Evolutionary conservation across 2,888 invertebrate species (phyloP).

Genomic region (Pantelozetes paolii): DNA sequence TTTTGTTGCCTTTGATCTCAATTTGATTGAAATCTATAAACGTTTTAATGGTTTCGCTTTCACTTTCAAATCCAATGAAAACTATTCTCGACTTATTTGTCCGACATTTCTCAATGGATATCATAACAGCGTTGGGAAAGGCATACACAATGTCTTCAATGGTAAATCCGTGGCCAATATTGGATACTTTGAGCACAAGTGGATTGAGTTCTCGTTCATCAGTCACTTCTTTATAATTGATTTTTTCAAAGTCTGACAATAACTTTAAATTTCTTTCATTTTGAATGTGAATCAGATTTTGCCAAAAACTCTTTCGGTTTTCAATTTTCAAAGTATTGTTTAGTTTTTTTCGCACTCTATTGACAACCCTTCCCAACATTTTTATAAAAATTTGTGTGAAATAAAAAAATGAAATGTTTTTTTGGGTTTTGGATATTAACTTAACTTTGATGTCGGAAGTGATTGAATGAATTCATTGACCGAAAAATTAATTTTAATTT

Average conservation of each 20-base stretch:
- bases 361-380: constrained; percentile 15
- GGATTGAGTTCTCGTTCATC: constrained; percentile 5
- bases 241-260: constrained; percentile 20
- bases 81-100: neutral
- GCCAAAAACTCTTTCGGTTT: constrained; percentile 11
- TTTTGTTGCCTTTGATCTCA: constrained; percentile 3
- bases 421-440: neutral
- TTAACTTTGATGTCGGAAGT: neutral
- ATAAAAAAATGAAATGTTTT: neutral
- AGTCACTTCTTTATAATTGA: constrained; percentile 16
- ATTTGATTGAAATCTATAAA: neutral
- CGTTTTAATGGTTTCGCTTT: neutral
- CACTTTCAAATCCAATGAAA: constrained; percentile 13
- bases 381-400: neutral
- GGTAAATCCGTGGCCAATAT: neutral
- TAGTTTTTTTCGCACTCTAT: constrained; percentile 20
- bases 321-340: constrained; percentile 13
- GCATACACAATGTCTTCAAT: constrained; percentile 21
- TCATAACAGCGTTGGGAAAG: constrained; percentile 27
- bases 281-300: neutral
- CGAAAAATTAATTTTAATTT: neutral
- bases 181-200: neutral
- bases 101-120: constrained; percentile 3
- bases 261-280: neutral
- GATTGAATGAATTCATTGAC: neutral